Conservation (phyloP, 2,888 invertebrate genomes). For the Pandemis heparana region DNA sequence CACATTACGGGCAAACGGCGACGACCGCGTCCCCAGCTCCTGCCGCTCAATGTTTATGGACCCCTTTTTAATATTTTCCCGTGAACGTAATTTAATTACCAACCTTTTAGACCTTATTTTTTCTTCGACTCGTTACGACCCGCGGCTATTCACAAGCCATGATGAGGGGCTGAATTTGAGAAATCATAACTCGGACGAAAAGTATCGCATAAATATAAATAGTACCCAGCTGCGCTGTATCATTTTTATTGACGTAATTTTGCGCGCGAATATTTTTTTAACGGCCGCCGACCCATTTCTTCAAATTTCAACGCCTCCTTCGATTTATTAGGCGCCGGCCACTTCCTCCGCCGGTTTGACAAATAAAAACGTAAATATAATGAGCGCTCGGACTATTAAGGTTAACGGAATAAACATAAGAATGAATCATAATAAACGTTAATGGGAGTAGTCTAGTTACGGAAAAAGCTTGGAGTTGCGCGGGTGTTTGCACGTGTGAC, state of each 20-base stretch:
- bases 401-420: constrained; percentile 59
- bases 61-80: constrained; percentile 47
- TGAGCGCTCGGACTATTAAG: constrained; percentile 52
- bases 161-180: constrained; percentile 25
- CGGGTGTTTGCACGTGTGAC: constrained; percentile 57
- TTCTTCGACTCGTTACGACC: constrained; percentile 43
- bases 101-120: constrained; percentile 41
- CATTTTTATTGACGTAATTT: constrained; percentile 40
- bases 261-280: constrained; percentile 42
- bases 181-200: constrained; percentile 35
- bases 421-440: constrained; percentile 58
- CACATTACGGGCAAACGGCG: constrained; percentile 46
- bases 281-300: constrained; percentile 37
- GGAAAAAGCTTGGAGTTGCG: constrained; percentile 51
- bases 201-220: constrained; percentile 40
- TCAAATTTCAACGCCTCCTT: constrained; percentile 49
- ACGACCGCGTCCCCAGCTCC: constrained; percentile 15
- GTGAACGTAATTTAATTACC: constrained; percentile 47
- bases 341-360: constrained; percentile 48
- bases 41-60: constrained; percentile 41
- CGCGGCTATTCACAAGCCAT: constrained; percentile 40
- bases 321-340: constrained; percentile 48
- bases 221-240: constrained; percentile 29
- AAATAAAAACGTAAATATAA: constrained; percentile 36
- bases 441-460: constrained; percentile 49